These are phyloP conservation scores for Pogoniulus pusillus DNA, from an alignment of 2,797 vertebrate genomes.

Conservation along the genomic window DNA sequence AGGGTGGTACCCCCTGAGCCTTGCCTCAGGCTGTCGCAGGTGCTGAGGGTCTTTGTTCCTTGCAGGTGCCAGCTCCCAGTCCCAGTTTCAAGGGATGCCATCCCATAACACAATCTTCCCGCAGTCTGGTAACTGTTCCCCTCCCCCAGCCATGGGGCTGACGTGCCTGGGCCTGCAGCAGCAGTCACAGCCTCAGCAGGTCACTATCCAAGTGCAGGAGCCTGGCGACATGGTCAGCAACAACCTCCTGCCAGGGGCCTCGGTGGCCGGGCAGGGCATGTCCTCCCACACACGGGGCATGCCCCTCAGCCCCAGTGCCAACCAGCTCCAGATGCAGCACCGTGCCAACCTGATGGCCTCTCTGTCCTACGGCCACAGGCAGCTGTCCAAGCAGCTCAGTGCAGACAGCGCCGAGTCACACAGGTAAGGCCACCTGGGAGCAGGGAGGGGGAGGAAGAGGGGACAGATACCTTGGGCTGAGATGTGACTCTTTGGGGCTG, in stretches of 20 bases:
- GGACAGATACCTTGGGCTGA: fast-evolving
- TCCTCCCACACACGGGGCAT: conserved; percentile 48
- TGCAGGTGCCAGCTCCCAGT: conserved; percentile 82
- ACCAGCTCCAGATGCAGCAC: conserved; percentile 80
- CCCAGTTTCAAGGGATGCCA: conserved; percentile 87
- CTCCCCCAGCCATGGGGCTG: conserved; percentile 82
- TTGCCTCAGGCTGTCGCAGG: fast-evolving
- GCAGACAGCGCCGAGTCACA: conserved; percentile 96
- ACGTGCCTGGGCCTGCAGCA: conserved; percentile 82
- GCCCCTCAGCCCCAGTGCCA: conserved; percentile 72
- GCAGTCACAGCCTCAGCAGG: conserved; percentile 77
- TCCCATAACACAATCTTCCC: conserved; percentile 83
- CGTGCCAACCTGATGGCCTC: conserved; percentile 87
- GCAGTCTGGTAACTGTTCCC: conserved; percentile 87
- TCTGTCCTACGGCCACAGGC: conserved; percentile 85
- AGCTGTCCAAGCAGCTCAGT: conserved; percentile 96
- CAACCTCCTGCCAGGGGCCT: conserved; percentile 64
- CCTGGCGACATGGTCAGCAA: conserved; percentile 79
- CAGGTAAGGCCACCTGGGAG: conserved; percentile 78
- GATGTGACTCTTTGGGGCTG: fast-evolving
- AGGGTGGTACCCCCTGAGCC: background rate
- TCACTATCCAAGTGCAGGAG: conserved; percentile 95
- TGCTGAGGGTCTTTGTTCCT: conserved; percentile 22
- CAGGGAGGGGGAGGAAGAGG: background rate
- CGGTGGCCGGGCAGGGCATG: conserved; percentile 54